phyloP scores from a whole-genome alignment of 2,113 vertebrate species.

The Callospermophilus lateralis region DNA sequence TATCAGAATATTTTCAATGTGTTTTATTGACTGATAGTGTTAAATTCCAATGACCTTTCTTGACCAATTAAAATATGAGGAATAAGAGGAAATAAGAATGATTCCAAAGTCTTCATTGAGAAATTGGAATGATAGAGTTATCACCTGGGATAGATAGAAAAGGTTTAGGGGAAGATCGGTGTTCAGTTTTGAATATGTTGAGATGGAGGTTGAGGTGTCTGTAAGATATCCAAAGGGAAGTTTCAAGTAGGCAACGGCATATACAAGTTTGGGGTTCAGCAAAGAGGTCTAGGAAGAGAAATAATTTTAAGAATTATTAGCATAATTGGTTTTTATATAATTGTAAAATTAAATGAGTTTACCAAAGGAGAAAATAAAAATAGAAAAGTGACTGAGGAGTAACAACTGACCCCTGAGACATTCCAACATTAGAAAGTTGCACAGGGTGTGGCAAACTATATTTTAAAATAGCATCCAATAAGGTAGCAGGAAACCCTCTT shows the following conservation, averaged over 20 bases:
- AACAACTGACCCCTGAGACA: background rate
- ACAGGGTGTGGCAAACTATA: background rate
- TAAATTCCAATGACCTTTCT: background rate
- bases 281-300: background rate
- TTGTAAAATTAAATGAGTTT: constrained; percentile 27
- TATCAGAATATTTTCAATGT: background rate
- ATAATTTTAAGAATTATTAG: background rate
- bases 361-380: background rate
- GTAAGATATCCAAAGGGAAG: background rate
- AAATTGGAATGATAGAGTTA: background rate
- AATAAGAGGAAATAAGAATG: background rate
- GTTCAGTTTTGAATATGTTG: background rate
- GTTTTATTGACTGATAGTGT: background rate
- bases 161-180: background rate
- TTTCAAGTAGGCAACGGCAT: background rate
- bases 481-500: background rate
- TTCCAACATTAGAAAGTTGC: background rate
- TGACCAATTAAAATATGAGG: background rate
- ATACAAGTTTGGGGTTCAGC: background rate
- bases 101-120: background rate
- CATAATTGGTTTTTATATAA: constrained; percentile 14
- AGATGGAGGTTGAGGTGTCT: background rate
- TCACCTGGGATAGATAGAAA: background rate
- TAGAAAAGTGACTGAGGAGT: background rate
- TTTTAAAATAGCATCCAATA: background rate